Percentiles rank a stretch among this genome's conserved stretches.
These are phyloP conservation scores for Planococcus citri DNA, from an alignment of 1,140 invertebrate genomes.

Conservation along the genomic window DNA sequence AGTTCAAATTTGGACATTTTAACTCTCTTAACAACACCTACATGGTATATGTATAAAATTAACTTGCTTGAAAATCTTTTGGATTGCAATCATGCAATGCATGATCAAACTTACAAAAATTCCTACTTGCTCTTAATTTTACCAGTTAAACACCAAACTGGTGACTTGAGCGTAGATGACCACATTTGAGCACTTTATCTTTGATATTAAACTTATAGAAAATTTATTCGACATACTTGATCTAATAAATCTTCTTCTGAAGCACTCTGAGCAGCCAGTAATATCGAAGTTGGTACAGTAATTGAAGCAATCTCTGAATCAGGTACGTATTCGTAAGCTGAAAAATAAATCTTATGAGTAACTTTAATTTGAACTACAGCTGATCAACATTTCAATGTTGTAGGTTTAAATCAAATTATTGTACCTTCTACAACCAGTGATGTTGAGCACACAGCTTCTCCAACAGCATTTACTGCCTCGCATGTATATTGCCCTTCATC, in stretches of 20 bases:
- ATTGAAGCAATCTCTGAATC: slow-evolving; percentile 67
- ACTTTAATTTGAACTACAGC: too few species aligned
- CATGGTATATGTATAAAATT: too few species aligned
- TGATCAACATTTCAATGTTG: not conserved
- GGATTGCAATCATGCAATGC: too few species aligned
- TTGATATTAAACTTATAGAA: not conserved
- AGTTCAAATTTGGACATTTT: too few species aligned
- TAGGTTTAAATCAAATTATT: slow-evolving; percentile 18
- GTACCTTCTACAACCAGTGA: slow-evolving; percentile 72
- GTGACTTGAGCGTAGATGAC: too few species aligned
- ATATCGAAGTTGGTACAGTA: slow-evolving; percentile 36
- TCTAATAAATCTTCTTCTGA: slow-evolving; percentile 71
- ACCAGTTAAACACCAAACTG: too few species aligned
- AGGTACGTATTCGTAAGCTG: slow-evolving; percentile 85
- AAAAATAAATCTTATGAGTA: slow-evolving; percentile 25
- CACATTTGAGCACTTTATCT: too few species aligned
- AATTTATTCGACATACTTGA: slow-evolving; percentile 43
- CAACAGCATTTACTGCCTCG: slow-evolving; percentile 67
- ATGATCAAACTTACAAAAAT: too few species aligned
- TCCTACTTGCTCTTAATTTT: not conserved
- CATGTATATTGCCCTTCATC: slow-evolving; percentile 80
- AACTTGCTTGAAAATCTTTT: too few species aligned
- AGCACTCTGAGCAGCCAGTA: slow-evolving; percentile 45
- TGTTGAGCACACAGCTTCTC: slow-evolving; percentile 66
- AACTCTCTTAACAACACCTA: too few species aligned